phyloP scores from a whole-genome alignment of 2,797 vertebrate species.

The Anas capensis region DNA sequence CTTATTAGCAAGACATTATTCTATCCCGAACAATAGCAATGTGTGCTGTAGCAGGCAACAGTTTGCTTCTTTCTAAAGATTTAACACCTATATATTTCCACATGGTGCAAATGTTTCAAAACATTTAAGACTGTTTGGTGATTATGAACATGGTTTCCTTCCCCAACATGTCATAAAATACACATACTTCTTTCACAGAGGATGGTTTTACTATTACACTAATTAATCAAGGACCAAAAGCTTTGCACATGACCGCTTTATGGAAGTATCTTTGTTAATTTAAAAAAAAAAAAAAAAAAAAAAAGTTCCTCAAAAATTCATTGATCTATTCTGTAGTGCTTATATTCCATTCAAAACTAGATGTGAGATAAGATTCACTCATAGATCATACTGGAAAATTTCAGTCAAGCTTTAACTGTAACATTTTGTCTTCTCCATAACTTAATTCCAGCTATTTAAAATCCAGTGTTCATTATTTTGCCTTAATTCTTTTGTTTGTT shows the following conservation, averaged over 20 bases:
- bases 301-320: neutral
- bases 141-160: neutral
- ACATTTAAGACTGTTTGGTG: neutral
- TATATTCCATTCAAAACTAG: neutral
- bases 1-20: constrained; percentile 15
- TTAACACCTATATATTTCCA: neutral
- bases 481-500: neutral
- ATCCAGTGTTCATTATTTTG: neutral
- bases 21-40: neutral
- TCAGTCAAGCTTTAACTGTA: neutral
- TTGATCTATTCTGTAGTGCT: neutral
- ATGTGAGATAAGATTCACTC: neutral
- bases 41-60: neutral
- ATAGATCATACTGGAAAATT: neutral
- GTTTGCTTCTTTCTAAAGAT: neutral
- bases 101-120: neutral
- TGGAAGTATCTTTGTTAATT: neutral
- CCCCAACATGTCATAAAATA: neutral
- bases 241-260: neutral
- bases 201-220: neutral
- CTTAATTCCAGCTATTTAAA: neutral
- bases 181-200: neutral
- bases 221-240: neutral
- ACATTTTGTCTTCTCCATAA: neutral
- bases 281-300: neutral